Evolutionary conservation across 2,888 invertebrate species (phyloP).

Genomic region (Cenopis cana): DNA sequence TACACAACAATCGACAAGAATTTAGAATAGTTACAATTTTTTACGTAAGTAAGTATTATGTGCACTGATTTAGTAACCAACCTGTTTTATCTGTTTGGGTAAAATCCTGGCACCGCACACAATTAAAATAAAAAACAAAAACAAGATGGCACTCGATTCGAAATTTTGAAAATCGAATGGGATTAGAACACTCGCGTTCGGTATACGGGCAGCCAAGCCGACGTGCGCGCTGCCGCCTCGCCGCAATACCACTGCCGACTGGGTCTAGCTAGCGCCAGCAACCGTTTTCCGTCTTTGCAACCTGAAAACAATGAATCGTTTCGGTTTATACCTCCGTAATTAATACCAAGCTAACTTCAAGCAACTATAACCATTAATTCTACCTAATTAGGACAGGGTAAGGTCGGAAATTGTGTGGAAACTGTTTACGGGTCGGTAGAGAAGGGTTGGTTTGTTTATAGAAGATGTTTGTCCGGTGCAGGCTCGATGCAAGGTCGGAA

Average conservation of each 20-base stretch:
- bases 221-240: constrained; percentile 29
- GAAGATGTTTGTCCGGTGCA: constrained; percentile 46
- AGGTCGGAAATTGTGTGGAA: constrained; percentile 37
- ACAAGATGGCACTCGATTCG: constrained; percentile 62
- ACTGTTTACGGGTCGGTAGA: constrained; percentile 43
- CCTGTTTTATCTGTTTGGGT: constrained; percentile 58
- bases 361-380: constrained; percentile 41
- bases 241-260: constrained; percentile 36
- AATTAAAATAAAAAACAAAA: constrained; percentile 59
- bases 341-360: constrained; percentile 51
- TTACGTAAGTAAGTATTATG: constrained; percentile 46
- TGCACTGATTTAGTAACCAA: constrained; percentile 54
- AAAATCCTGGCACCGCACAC: constrained; percentile 75
- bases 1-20: constrained; percentile 50
- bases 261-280: constrained; percentile 3
- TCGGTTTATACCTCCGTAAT: constrained; percentile 58
- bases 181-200: constrained; percentile 63
- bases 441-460: constrained; percentile 49
- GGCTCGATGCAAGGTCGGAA: constrained; percentile 54
- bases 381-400: constrained; percentile 38
- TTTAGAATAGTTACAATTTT: constrained; percentile 45
- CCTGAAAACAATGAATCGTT: constrained; percentile 59
- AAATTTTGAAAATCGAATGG: constrained; percentile 53
- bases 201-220: constrained; percentile 40
- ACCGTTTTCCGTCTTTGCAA: constrained; percentile 43